Evolutionary conservation across 2,888 invertebrate species (phyloP).

Genomic region (Itoplectis maculator): DNA sequence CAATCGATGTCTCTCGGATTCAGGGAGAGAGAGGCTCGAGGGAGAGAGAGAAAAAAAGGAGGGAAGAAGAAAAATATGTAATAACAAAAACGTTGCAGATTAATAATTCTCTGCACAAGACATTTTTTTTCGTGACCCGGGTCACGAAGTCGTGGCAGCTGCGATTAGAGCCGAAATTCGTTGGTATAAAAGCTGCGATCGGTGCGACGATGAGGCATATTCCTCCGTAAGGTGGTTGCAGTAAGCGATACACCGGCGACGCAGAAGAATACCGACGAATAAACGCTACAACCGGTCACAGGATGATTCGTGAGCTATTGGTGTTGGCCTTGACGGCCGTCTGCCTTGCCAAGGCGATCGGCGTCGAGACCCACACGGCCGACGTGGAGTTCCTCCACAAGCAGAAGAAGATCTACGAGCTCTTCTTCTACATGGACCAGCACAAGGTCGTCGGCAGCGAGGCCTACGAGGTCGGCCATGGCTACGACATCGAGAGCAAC

Average conservation of each 20-base stretch:
- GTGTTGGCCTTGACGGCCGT: conserved; percentile 75
- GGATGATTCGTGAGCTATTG: conserved; percentile 76
- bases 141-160: conserved; percentile 69
- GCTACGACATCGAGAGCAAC: conserved; percentile 79
- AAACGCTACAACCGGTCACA: conserved; percentile 47
- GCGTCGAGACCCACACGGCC: conserved; percentile 75
- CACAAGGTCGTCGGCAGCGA: conserved; percentile 77
- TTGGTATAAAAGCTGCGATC: conserved; percentile 74
- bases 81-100: conserved; percentile 31
- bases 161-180: conserved; percentile 71
- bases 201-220: conserved; percentile 62
- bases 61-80: background rate
- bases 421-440: conserved; percentile 80
- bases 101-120: conserved; percentile 1
- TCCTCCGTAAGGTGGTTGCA: conserved; percentile 68
- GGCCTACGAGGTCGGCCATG: conserved; percentile 78
- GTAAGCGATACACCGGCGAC: conserved; percentile 18
- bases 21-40: background rate
- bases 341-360: conserved; percentile 73
- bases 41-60: no score
- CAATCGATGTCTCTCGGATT: background rate
- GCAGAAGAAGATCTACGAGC: conserved; percentile 82
- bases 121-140: conserved; percentile 49
- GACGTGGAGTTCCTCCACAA: conserved; percentile 81
- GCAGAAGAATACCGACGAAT: conserved; percentile 26